Evolutionary conservation across 2,888 invertebrate species (phyloP), one percentile per base, ranked within the genome.

Genomic region (Pteria penguin): DNA sequence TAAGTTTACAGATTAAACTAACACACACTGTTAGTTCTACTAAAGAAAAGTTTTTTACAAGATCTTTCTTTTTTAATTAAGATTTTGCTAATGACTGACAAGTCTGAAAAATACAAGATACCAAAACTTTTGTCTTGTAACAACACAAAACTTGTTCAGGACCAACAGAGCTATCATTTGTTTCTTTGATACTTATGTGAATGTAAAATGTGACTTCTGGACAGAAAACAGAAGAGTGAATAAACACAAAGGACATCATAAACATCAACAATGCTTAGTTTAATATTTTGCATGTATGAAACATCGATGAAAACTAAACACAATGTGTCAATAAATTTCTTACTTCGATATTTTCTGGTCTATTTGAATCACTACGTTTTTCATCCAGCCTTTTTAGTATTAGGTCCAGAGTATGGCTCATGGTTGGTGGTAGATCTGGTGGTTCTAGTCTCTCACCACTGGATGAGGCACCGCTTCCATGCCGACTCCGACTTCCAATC

Each of bases 311-410:
- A 61, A 58, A 26, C 24, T 58, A 11, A 58, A 58, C 11, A 14
- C 26, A 18, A 14, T 27, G 60, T 29, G 0, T 22, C 24, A 61
- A 5, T n/a, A 61, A 14, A n/a, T n/a, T 54, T 60, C 82, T 71
- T 82, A 91, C 92, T 8, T 95, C 96, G 70, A 96, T 93, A 57
- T 94, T 93, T 62, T 94, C 94, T 0, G 95, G 94, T 29, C 97
- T 90, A 29, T 91, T 88, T 1, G 88, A 88, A 3, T 91, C 85
- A 33, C 85, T 84, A 24, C 94, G 94, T 74, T 96, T 96, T n/a
- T 95, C 94, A n/a, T 94, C 94, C 78, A 95, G 93, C 14, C 88
- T 85, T 57, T 88, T 85, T 67, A 91, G 78, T 57, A 92, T 89
- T 11, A 85, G 75, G 22, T 89, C 87, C 58, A 91, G 85, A 0